A percentile compares a stretch with the other conserved stretches of the same genome.
Evolutionary conservation across 2,113 vertebrate genomes (phyloP).

Genomic region (Atractosteus spatula): DNA sequence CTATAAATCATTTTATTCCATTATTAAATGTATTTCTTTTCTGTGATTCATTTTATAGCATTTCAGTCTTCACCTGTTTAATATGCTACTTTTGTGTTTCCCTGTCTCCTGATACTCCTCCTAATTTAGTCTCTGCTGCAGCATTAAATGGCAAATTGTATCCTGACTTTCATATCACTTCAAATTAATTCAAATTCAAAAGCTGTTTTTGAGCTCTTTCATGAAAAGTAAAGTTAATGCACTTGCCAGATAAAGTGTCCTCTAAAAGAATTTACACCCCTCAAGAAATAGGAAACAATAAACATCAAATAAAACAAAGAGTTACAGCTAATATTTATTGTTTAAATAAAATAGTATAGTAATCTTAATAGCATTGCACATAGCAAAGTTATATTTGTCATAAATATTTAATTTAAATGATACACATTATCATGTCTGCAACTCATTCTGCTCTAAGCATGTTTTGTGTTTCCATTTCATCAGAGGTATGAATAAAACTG

Average conservation of each 20-base stretch:
- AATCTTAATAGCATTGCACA: no score
- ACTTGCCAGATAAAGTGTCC: slow-evolving; percentile 15
- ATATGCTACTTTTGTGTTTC: slow-evolving; percentile 46
- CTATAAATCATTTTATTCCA: slow-evolving; percentile 41
- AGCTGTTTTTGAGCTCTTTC: slow-evolving; percentile 22
- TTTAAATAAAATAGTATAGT: no score
- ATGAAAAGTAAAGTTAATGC: slow-evolving; percentile 38
- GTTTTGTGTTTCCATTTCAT: no score
- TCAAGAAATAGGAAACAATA: no score
- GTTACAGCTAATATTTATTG: no score
- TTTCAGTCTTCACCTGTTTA: slow-evolving; percentile 57
- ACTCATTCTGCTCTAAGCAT: no score
- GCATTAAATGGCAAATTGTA: slow-evolving; percentile 44
- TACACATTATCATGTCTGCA: no score
- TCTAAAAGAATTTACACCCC: no score
- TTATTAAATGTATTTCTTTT: slow-evolving; percentile 45
- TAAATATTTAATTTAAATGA: no score
- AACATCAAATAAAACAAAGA: no score
- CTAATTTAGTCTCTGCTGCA: slow-evolving; percentile 49
- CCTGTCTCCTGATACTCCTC: slow-evolving; percentile 34
- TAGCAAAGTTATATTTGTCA: no score
- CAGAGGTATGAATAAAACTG: no score
- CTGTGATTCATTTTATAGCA: slow-evolving; percentile 35
- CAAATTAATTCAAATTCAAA: slow-evolving; percentile 23
- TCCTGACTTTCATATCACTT: slow-evolving; percentile 30